Evolutionary conservation across 1,140 invertebrate genomes (phyloP), one percentile per base, ranked within the genome.

Genomic region (Mizuhopecten yessoensis): DNA sequence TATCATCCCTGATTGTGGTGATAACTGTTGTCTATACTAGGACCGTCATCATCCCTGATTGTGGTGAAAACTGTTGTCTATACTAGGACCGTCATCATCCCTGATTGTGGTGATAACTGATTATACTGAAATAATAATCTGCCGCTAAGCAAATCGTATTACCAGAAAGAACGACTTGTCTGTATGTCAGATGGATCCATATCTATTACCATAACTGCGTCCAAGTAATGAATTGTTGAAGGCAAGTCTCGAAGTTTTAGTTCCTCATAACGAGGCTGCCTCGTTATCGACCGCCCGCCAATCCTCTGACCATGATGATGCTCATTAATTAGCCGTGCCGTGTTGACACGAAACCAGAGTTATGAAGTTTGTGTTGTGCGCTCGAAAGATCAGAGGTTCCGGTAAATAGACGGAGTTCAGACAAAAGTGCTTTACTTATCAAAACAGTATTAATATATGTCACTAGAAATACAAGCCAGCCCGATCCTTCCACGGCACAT

Each of bases 271-370:
- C 57, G 57, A 29, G 23, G 57, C n/a, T 29, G 57, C n/a, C 0
- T 75, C 57, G 29, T 75, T 75, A 75, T 75, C 57, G 57, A 75
- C 57, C 57, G 57, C 1, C 57, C 57, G 57, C 23, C n/a, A 29
- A 29, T 75, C n/a, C 23, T 29, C 57, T 75, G 57, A 75, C 57
- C 57, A 75, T 29, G 23, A n/a, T 29, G 57, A n/a, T n/a, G 57
- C 57, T 75, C 57, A 75, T 75, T 75, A 75, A 75, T 75, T 75
- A 75, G 57, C n/a, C 57, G 2, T 75, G 57, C 57, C 57, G 57
- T 75, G 57, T 29, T 75, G 57, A 75, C 57, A 75, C 57, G 57
- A 13, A 75, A 75, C n/a, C 23, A 29, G 57, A 75, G 57, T 9
- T 75, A 75, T 75, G n/a, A 7, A 75, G 57, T 75, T 75, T n/a